A percentile compares a stretch with the other conserved stretches of the same genome.
Evolutionary conservation across 1,140 invertebrate genomes (phyloP).

Genomic region (Hyphantria cunea): DNA sequence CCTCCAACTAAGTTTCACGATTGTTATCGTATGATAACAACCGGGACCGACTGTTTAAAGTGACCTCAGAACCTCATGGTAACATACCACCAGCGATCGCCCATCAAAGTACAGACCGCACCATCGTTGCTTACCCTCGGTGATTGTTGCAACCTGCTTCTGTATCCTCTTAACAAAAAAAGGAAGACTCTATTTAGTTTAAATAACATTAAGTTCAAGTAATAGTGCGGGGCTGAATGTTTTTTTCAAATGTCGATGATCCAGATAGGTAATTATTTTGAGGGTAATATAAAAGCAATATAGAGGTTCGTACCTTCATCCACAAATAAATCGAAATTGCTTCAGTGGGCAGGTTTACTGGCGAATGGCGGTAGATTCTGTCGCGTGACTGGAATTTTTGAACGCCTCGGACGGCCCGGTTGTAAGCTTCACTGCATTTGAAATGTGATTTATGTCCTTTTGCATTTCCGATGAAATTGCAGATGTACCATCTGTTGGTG

Average conservation of each 20-base stretch:
- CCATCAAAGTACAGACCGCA: too few species aligned
- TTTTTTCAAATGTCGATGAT: constrained; percentile 16
- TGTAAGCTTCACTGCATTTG: constrained; percentile 56
- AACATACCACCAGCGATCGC: too few species aligned
- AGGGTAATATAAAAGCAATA: constrained; percentile 34
- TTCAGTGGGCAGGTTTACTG: constrained; percentile 37
- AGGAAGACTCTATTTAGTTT: too few species aligned
- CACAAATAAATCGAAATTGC: constrained; percentile 45
- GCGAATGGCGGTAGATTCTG: constrained; percentile 49
- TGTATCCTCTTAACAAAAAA: too few species aligned
- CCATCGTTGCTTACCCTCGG: too few species aligned
- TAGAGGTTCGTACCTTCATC: constrained; percentile 32
- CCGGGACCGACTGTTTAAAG: too few species aligned
- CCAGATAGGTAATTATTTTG: constrained; percentile 19
- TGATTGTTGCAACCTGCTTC: too few species aligned
- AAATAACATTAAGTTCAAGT: constrained; percentile 1
- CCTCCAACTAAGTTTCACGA: too few species aligned
- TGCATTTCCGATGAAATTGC: constrained; percentile 63
- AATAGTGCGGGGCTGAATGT: constrained; percentile 19
- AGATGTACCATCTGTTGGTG: constrained; percentile 60
- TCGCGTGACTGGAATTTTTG: constrained; percentile 63
- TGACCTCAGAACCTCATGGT: too few species aligned
- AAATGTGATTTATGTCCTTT: constrained; percentile 65
- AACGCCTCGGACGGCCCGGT: constrained; percentile 43
- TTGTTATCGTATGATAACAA: too few species aligned